Evolutionary conservation across 30 jellyfish, hydroid and myxozoan species (phyloP), one percentile per base, ranked within the genome.

Genomic region (Hydractinia echinata): DNA sequence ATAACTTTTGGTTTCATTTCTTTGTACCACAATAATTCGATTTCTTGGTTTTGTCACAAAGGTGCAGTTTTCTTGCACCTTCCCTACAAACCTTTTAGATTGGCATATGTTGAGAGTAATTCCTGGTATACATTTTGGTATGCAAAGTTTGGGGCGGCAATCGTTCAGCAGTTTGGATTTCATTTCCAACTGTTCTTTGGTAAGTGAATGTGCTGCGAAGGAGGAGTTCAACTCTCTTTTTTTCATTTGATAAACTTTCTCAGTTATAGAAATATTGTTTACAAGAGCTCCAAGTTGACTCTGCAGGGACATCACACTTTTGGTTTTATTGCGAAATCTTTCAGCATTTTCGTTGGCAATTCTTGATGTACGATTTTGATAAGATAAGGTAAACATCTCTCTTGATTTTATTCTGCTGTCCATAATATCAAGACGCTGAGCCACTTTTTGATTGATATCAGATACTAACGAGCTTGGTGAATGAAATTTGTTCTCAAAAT

Each of bases 61-160:
- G 44, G 56, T 61, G 81, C 95, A 86, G 5, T 67, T 55, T 71
- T 86, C 76, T 8, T 70, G 30, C 7, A 53, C 58, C 5, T 74
- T 79, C 62, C 62, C 55, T 52, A 52, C 79, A 58, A 49, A 86
- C 21, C 83, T 76, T 6, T 74, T 89, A 13, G 82, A 81, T 30
- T 50, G 77, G 54, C 95, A 86, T 18, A 81, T 66, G 4, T 18
- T 50, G n/a, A 66, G 48, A 4, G 81, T 81, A 60, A 81, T 66
- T 44, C 95, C 95, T 2, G 95, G 95, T 8, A 60, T 68, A 58
- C 95, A 86, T 67, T 81, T 76, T 53, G 78, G 54, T 16, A 76
- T n/a, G 73, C 95, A 86, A 3, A 86, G 53, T 9, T 81, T 67
- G 10, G 95, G 95, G 50, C 87, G 72, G 73, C 95, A 86, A 30